Evolutionary conservation across 92 coral and sea anemone species (phyloP).

Genomic region (Actinostola sp.): DNA sequence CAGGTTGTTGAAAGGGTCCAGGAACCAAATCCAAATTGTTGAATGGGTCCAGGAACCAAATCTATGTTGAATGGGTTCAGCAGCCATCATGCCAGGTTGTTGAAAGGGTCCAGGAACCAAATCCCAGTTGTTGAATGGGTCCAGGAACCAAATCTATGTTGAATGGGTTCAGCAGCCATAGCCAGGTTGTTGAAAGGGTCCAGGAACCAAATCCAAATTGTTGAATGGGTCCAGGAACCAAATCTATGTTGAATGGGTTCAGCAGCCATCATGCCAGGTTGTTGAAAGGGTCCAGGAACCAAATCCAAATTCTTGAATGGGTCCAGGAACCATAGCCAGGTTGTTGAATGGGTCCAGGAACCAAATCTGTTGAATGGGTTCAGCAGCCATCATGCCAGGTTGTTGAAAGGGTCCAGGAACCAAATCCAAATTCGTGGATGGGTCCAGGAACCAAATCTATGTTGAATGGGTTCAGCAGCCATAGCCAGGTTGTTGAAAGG

Average conservation of each 20-base stretch:
- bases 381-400: not conserved
- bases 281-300: not conserved
- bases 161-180: not conserved
- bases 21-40: constrained; percentile 1
- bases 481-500: not conserved
- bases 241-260: not conserved
- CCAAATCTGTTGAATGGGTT: not conserved
- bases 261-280: not conserved
- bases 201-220: not conserved
- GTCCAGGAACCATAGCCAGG: not conserved
- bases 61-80: no score
- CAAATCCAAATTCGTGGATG: not conserved
- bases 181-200: not conserved
- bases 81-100: not conserved
- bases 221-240: not conserved
- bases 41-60: no score
- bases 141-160: not conserved
- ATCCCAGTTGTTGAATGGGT: not conserved
- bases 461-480: not conserved
- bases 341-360: not conserved
- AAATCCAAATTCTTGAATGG: not conserved
- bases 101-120: not conserved
- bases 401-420: not conserved
- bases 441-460: not conserved
- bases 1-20: no score